Evolutionary conservation across 2,888 invertebrate species (phyloP).

Genomic region (Hymenopus coronatus): DNA sequence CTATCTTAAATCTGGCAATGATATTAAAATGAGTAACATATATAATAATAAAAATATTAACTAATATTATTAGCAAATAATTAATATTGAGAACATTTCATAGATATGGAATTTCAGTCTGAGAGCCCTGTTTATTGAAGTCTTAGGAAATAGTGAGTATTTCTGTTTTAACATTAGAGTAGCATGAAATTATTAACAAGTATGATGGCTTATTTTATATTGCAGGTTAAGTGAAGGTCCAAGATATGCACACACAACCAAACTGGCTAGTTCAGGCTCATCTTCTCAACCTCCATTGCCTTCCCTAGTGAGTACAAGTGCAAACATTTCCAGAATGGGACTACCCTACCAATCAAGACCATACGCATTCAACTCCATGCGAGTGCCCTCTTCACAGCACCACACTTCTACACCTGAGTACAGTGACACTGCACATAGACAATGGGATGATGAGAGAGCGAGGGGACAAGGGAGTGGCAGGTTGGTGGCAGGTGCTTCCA

Average conservation of each 20-base stretch:
- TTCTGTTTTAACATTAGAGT: neutral
- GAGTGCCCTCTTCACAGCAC: conserved; percentile 7
- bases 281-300: conserved; percentile 30
- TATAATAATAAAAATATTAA: too few relatives aligned
- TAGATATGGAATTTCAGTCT: too few relatives aligned
- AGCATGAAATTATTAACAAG: too few relatives aligned
- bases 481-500: conserved; percentile 28
- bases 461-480: conserved; percentile 13
- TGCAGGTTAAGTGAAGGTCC: conserved; percentile 60
- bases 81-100: too few relatives aligned
- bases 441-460: conserved; percentile 28
- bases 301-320: conserved; percentile 32
- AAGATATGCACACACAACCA: conserved; percentile 48
- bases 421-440: conserved; percentile 21
- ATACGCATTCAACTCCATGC: conserved; percentile 28
- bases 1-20: too few relatives aligned
- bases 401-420: conserved; percentile 6
- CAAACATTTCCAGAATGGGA: conserved; percentile 3
- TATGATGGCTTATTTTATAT: conserved; percentile 8
- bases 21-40: too few relatives aligned
- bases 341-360: conserved; percentile 16
- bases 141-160: neutral
- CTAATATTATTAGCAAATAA: too few relatives aligned
- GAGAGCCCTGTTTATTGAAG: neutral
- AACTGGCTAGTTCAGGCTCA: conserved; percentile 27